These are phyloP conservation scores for Jaculus jaculus DNA, from an alignment of 2,113 vertebrate genomes.

Conservation along the genomic window DNA sequence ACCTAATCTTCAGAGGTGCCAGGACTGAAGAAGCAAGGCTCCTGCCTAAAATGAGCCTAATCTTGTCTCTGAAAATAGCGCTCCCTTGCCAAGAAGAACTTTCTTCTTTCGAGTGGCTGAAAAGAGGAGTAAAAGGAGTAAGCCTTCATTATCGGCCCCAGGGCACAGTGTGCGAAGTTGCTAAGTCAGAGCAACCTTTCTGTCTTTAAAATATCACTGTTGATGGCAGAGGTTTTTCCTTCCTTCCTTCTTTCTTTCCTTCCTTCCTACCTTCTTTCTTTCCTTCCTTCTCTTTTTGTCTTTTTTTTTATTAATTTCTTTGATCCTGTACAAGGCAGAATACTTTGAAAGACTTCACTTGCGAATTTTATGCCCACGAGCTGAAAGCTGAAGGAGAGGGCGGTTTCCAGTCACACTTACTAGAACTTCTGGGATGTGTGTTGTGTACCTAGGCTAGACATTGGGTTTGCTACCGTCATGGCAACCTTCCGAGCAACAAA, in stretches of 20 bases:
- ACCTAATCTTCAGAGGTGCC: conserved; percentile 66
- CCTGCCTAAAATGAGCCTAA: conserved; percentile 61
- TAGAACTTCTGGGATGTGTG: conserved; percentile 23
- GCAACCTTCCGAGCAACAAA: background rate
- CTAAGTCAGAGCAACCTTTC: conserved; percentile 32
- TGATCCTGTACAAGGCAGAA: conserved; percentile 56
- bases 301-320: background rate
- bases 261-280: too few species aligned
- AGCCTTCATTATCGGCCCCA: conserved; percentile 49
- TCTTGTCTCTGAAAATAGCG: conserved; percentile 68
- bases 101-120: conserved; percentile 57
- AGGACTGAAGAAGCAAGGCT: conserved; percentile 41
- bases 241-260: too few species aligned
- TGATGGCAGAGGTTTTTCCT: conserved; percentile 8
- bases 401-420: background rate
- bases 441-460: background rate
- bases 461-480: background rate
- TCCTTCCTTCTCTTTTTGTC: too few species aligned
- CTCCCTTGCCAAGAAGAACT: conserved; percentile 67
- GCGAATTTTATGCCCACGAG: conserved; percentile 64
- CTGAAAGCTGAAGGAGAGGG: conserved; percentile 32
- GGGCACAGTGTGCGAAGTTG: conserved; percentile 35
- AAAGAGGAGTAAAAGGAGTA: conserved; percentile 57
- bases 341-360: conserved; percentile 70
- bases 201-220: conserved; percentile 56